A percentile compares a stretch with the other conserved stretches of the same genome.
Conservation (phyloP, 2,797 vertebrate species). For the Heterohyrax brucei region DNA sequence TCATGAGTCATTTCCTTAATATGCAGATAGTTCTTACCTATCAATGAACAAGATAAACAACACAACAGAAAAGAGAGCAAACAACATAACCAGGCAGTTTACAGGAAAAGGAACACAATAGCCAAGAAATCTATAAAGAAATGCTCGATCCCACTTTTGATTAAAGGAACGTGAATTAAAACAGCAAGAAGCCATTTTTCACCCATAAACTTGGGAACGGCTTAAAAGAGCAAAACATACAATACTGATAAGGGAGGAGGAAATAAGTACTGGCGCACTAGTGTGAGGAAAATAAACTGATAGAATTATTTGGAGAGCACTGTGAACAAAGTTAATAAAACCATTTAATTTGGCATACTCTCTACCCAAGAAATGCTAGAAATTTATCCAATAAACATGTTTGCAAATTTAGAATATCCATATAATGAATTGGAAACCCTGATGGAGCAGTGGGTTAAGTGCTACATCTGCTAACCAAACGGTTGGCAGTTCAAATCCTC, state of each 20-base stretch:
- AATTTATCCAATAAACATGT: neutral
- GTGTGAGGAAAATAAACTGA: neutral
- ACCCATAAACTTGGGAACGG: neutral
- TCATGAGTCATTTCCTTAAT: neutral
- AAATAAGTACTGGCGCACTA: neutral
- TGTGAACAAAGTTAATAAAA: neutral
- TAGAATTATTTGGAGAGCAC: neutral
- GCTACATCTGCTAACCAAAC: no score
- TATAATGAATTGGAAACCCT: neutral
- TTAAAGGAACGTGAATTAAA: neutral
- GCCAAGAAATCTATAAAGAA: neutral
- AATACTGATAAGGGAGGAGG: neutral
- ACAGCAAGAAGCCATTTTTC: neutral
- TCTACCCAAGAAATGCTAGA: neutral
- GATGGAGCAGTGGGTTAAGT: no score
- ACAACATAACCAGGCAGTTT: neutral
- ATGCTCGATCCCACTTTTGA: neutral
- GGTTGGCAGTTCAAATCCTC: no score
- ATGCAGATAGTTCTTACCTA: neutral
- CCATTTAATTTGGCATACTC: neutral
- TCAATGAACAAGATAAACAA: neutral
- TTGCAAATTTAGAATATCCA: neutral
- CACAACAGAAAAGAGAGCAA: neutral
- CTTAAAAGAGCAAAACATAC: neutral
- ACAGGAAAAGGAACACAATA: neutral